Evolutionary conservation across 1,140 invertebrate species (phyloP).

Genomic region (Drosophila aff.): DNA sequence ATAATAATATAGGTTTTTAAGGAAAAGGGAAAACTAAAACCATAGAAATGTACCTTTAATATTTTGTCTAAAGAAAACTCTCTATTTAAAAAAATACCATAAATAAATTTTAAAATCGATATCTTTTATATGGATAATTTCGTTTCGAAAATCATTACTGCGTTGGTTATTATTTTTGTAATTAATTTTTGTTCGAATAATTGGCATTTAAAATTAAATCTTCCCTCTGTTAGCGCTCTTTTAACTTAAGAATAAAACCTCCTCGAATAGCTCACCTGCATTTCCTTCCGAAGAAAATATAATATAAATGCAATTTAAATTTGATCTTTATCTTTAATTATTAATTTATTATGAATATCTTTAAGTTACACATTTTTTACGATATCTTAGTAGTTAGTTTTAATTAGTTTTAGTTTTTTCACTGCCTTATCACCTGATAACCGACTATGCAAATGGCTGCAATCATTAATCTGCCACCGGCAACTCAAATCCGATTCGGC

Average conservation of each 20-base stretch:
- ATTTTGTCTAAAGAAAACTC: neutral
- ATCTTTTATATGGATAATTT: no score
- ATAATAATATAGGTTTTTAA: neutral
- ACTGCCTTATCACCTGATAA: no score
- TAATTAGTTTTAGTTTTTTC: neutral
- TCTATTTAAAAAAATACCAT: no score
- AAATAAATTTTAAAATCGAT: no score
- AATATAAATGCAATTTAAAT: neutral
- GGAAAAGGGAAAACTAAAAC: neutral
- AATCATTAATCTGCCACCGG: slow-evolving; percentile 56
- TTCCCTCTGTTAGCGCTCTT: no score
- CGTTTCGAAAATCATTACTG: no score
- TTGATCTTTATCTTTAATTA: neutral
- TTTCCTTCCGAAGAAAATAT: neutral
- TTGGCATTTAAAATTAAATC: no score
- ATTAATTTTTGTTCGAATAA: no score
- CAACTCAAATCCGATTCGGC: slow-evolving; percentile 4
- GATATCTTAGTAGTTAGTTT: neutral
- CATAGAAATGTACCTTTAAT: neutral
- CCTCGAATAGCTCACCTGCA: no score
- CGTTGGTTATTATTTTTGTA: no score
- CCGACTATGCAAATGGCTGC: slow-evolving; percentile 29
- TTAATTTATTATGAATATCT: neutral
- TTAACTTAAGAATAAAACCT: no score
- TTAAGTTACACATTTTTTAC: neutral